phyloP scores from a whole-genome alignment of 2,113 vertebrate genomes.

The Nycticryphes semicollaris region DNA sequence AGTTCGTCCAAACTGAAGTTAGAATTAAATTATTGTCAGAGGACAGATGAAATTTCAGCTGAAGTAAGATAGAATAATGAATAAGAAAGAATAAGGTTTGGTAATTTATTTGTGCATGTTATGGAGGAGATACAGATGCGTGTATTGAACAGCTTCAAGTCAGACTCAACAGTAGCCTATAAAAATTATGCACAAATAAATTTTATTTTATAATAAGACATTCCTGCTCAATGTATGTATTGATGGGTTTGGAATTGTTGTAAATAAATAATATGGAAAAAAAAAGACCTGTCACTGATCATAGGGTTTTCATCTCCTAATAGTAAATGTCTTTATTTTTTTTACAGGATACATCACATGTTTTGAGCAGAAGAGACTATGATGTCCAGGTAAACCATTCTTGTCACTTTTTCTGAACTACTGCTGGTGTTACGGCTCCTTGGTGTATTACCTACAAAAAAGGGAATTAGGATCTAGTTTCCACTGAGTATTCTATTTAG shows the following conservation, averaged over 20 bases:
- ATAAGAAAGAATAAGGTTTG: not conserved
- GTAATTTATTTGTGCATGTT: not conserved
- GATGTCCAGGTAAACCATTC: slow-evolving; percentile 34
- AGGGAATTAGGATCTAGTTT: not conserved
- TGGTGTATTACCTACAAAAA: not conserved
- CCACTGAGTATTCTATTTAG: not conserved
- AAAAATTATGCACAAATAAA: not conserved
- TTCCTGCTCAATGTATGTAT: not conserved
- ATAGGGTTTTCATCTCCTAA: not conserved
- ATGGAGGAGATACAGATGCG: not conserved
- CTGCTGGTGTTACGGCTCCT: not conserved
- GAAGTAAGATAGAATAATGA: not conserved
- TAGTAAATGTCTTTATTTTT: not conserved
- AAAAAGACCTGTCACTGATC: not conserved
- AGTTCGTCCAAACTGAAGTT: not conserved
- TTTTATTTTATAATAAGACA: not conserved
- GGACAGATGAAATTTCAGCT: not conserved
- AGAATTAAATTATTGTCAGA: not conserved
- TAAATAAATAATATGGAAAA: not conserved
- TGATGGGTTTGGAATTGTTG: not conserved
- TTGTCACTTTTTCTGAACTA: not conserved
- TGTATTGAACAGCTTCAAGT: not conserved
- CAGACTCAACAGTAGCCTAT: not conserved
- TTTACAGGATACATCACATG: slow-evolving; percentile 45
- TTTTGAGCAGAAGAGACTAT: slow-evolving; percentile 1